These are phyloP conservation scores for Paracyprichromis sp. DNA, from an alignment of 2,113 vertebrate genomes.

Conservation along the genomic window DNA sequence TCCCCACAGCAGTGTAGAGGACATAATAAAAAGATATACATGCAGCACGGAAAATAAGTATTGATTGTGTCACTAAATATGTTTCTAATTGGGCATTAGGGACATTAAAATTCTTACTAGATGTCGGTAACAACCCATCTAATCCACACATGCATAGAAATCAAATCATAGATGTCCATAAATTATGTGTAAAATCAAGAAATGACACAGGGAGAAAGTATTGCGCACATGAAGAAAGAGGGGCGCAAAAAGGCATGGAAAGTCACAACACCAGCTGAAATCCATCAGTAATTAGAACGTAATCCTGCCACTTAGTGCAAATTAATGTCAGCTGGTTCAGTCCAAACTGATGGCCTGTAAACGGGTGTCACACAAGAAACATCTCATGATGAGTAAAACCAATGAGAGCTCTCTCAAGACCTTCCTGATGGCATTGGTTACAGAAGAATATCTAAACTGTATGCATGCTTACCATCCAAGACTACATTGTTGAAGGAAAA, in stretches of 20 bases:
- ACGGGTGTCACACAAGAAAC: not conserved
- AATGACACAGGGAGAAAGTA: not conserved
- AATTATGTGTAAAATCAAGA: not conserved
- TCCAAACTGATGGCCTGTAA: not conserved
- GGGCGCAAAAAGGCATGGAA: not conserved
- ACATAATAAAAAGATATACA: not conserved
- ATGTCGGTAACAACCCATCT: not conserved
- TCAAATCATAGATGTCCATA: not conserved
- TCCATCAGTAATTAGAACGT: not conserved
- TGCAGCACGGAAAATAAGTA: not conserved
- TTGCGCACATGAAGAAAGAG: not conserved
- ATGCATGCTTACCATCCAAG: not conserved
- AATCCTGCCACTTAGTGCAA: not conserved
- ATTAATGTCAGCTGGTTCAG: not conserved
- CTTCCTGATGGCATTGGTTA: not conserved
- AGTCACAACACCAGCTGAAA: not conserved
- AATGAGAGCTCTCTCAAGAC: not conserved
- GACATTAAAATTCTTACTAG: not conserved
- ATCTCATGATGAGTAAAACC: not conserved
- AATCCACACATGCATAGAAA: not conserved
- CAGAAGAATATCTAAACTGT: not conserved
- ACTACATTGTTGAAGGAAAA: not conserved
- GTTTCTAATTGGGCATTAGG: not conserved
- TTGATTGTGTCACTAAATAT: not conserved
- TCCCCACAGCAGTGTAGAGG: not conserved